Evolutionary conservation across 2,797 vertebrate genomes (phyloP).

Genomic region (Zalophus californianus): DNA sequence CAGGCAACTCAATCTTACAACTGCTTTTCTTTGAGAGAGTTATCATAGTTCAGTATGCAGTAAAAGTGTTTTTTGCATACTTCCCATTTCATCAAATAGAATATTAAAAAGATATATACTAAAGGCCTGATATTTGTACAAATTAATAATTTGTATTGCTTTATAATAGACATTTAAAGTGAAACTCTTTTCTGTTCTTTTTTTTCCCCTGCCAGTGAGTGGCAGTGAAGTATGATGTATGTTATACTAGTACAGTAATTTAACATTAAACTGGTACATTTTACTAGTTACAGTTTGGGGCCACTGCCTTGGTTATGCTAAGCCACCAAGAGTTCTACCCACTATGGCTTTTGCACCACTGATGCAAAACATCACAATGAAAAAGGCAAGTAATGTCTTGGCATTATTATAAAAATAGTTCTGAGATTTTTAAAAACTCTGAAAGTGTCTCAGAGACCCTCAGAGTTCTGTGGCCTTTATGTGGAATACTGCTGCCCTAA

Average conservation of each 20-base stretch:
- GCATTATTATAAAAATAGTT: neutral
- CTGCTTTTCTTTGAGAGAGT: neutral
- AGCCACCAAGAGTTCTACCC: neutral
- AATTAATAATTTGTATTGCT: conserved; percentile 3
- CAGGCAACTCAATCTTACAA: neutral
- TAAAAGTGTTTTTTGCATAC: neutral
- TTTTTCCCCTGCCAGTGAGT: neutral
- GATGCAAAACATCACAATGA: neutral
- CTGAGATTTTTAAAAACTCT: neutral
- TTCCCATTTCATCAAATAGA: neutral
- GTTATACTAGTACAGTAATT: neutral
- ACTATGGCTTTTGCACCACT: neutral
- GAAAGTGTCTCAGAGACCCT: neutral
- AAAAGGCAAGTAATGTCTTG: neutral
- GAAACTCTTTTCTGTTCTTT: neutral
- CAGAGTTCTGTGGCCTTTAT: neutral
- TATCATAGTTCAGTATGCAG: neutral
- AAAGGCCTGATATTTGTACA: neutral
- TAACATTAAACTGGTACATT: neutral
- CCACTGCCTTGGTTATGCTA: neutral
- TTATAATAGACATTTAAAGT: neutral
- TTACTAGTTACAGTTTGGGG: neutral
- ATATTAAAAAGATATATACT: neutral
- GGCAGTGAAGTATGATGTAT: neutral
- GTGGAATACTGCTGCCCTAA: neutral